phyloP scores from a whole-genome alignment of 2,888 invertebrate genomes.

The Bembecia ichneumoniformis region DNA sequence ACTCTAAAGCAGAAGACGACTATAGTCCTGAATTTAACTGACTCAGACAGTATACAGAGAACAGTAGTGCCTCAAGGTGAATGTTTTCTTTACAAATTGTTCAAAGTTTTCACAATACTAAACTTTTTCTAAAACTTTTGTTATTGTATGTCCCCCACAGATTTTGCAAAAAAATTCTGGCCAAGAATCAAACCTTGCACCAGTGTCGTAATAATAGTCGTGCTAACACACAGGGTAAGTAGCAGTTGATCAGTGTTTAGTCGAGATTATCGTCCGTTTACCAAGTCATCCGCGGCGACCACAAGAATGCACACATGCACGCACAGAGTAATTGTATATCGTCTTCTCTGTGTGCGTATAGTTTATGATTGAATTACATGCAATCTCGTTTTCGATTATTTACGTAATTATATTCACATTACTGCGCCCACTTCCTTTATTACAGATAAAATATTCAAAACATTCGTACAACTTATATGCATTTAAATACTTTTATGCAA shows the following conservation, averaged over 20 bases:
- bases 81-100: too few species aligned
- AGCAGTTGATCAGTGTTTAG: constrained; percentile 52
- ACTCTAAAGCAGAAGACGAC: too few species aligned
- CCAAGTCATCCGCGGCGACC: constrained; percentile 48
- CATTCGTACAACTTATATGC: not conserved
- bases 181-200: not conserved
- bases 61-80: too few species aligned
- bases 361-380: constrained; percentile 7
- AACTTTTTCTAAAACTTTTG: too few species aligned
- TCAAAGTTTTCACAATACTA: too few species aligned
- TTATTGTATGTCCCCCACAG: too few species aligned
- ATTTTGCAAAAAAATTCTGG: too few species aligned
- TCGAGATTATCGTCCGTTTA: constrained; percentile 61
- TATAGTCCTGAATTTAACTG: too few species aligned
- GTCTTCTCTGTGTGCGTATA: constrained; percentile 2
- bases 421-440: constrained; percentile 8
- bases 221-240: not conserved
- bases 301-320: constrained; percentile 30
- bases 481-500: not conserved
- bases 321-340: not conserved
- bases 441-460: not conserved
- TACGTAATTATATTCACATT: constrained; percentile 1
- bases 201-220: not conserved
- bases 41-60: too few species aligned
- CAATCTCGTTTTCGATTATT: constrained; percentile 5